phyloP scores from a whole-genome alignment of 2,797 vertebrate species.

The Mastacembelus armatus region DNA sequence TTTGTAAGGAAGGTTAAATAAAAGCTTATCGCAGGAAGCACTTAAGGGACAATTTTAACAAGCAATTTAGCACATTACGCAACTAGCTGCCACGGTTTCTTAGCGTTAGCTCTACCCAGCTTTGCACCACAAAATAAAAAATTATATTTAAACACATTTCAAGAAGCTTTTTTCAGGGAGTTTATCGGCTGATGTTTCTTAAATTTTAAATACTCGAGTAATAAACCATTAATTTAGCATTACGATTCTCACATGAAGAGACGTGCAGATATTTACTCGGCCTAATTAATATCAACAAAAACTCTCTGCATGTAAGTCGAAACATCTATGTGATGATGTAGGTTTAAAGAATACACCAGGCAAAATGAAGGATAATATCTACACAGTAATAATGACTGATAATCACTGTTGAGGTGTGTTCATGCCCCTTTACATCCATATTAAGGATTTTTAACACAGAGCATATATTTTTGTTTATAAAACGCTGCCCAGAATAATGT shows the following conservation, averaged over 20 bases:
- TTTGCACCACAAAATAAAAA: background rate
- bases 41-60: background rate
- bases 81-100: background rate
- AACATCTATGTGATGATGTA: too few species aligned
- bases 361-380: background rate
- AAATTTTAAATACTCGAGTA: too few species aligned
- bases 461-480: conserved; percentile 31
- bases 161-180: too few species aligned
- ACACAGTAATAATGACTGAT: too few species aligned
- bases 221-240: too few species aligned
- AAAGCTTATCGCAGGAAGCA: conserved; percentile 15
- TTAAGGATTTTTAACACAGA: background rate
- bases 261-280: too few species aligned
- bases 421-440: background rate
- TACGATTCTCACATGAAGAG: too few species aligned
- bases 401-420: too few species aligned
- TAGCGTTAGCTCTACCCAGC: background rate
- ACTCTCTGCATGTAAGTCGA: too few species aligned
- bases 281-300: too few species aligned
- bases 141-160: background rate
- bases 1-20: conserved; percentile 18
- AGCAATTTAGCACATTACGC: background rate
- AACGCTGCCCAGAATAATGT: conserved; percentile 24
- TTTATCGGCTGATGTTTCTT: too few species aligned
- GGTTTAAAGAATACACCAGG: background rate